A percentile compares a stretch with the other conserved stretches of the same genome.
phyloP scores from a whole-genome alignment of 2,888 invertebrate species.

The Cepaea hortensis region DNA sequence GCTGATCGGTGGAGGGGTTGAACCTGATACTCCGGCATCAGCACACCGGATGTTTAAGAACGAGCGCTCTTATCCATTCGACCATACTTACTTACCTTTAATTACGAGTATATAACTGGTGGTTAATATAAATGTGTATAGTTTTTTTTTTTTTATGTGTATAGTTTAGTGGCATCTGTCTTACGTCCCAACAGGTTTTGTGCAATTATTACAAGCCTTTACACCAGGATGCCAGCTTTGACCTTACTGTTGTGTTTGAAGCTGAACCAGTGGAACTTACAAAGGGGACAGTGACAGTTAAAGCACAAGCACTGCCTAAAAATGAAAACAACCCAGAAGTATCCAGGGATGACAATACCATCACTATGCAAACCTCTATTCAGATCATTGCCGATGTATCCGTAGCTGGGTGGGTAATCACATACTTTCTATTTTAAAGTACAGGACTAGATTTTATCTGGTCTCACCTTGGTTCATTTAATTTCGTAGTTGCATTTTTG shows the following conservation, averaged over 20 bases:
- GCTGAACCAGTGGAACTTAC: slow-evolving; percentile 8
- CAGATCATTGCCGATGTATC: slow-evolving; percentile 43
- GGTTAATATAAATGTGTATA: background rate
- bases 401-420: slow-evolving; percentile 42
- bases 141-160: no score
- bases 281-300: slow-evolving; percentile 19
- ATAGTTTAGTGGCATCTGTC: background rate
- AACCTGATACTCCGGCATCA: no score
- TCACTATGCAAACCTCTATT: background rate
- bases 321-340: slow-evolving; percentile 28
- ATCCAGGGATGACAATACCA: slow-evolving; percentile 21
- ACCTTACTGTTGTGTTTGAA: slow-evolving; percentile 22
- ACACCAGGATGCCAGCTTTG: background rate
- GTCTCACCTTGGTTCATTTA: no score
- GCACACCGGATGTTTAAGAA: no score
- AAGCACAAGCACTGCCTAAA: slow-evolving; percentile 19
- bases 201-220: slow-evolving; percentile 45
- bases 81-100: no score
- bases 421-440: background rate
- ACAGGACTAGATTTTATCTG: no score
- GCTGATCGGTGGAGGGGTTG: no score
- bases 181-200: slow-evolving; percentile 27
- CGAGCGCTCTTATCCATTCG: no score
- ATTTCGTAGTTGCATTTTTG: no score
- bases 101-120: no score